Base-by-base conservation (phyloP, 2,113 vertebrate species). In the Corvus hawaiiensis region DNA sequence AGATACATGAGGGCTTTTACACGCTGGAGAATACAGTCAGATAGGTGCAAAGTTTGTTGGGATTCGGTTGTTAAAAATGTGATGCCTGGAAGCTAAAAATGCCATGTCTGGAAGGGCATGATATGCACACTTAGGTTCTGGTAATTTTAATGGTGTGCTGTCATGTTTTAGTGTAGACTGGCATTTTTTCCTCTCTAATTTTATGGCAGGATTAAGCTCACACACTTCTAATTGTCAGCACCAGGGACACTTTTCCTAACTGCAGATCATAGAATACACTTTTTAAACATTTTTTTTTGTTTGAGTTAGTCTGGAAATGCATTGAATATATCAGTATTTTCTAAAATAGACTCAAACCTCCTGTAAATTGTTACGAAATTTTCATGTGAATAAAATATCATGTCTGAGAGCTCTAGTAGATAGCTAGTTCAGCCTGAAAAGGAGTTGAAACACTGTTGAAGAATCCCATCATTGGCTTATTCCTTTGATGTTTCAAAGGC, bases 121-220 rank as follows among this genome's bases (percentile, higher is more conserved):
- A 83, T 92, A 59, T 26, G 44, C 61, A 69, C 32, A 49, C 56
- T 61, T 68, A 41, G 33, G 22, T 87, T 88, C 76, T 94, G 64
- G 58, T 89, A 84, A 77, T 90, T 89, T 51, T 77, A 92, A 80
- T 91, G 66, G 59, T 89, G 72, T 89, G 73, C 89, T 95, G 68
- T 95, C 84, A 62, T 95, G 80, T 91, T 90, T 84, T 87, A 88
- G 16, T 28, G 39, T 77, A 90, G 89, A 37, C 73, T 91, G 89
- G 39, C 85, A 79, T 91, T 84, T 95, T 75, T 61, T n/a, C 41
- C 26, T 76, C 21, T 95, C 27, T 90, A 87, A 87, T 92, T 84
- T 89, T 78, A 49, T 87, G 86, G 66, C 84, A 85, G 74, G 46
- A 78, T 78, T 91, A 94, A 82, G 28, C 62, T 78, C 58, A 35